Conservation (phyloP, 2,113 vertebrate species). For the Baryphthengus martii region DNA sequence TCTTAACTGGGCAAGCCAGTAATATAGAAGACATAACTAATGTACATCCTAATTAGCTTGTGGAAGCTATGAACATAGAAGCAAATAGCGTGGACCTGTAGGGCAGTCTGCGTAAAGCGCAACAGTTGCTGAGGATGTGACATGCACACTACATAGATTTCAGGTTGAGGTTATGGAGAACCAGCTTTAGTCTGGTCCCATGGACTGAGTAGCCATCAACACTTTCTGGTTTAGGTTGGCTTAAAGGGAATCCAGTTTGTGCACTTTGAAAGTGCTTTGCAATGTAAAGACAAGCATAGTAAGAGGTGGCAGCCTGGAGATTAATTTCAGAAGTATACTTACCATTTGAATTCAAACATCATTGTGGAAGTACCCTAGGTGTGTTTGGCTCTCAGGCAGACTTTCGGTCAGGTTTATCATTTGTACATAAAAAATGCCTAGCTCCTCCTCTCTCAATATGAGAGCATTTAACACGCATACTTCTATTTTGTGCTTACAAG, state of each 20-base stretch:
- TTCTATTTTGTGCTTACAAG: neutral
- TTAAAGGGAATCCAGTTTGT: neutral
- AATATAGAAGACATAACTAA: neutral
- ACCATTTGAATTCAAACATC: neutral
- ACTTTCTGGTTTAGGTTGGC: neutral
- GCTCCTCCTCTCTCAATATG: neutral
- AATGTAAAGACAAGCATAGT: fast-evolving
- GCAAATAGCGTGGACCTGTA: neutral
- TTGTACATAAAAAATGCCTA: neutral
- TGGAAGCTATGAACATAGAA: neutral
- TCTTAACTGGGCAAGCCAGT: neutral
- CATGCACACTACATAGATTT: neutral
- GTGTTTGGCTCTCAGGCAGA: neutral
- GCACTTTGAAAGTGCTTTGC: neutral
- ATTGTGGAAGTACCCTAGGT: neutral
- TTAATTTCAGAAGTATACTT: neutral
- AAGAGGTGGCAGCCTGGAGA: neutral
- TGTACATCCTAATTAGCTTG: neutral
- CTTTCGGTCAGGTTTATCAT: neutral
- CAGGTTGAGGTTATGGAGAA: neutral
- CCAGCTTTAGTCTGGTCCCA: neutral
- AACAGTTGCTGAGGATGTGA: neutral
- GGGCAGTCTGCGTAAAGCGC: neutral
- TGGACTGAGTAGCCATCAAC: neutral
- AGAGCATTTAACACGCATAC: neutral